Conservation (phyloP, 2,797 vertebrate genomes). For the Cephalopachus bancanus region DNA sequence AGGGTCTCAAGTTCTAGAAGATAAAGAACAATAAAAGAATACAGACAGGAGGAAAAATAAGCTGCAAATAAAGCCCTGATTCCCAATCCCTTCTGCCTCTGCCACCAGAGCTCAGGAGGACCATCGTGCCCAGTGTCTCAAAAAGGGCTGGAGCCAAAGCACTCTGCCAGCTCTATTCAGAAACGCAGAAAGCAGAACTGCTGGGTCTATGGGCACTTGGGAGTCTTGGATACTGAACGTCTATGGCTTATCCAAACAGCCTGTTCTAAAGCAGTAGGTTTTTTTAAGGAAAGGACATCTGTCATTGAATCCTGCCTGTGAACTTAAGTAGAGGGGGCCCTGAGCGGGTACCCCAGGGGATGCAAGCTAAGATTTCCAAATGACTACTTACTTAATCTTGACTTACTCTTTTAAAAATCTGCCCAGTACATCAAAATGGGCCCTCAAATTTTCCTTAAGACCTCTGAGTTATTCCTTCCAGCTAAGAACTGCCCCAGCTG, state of each 20-base stretch:
- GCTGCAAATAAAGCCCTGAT: neutral
- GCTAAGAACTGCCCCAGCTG: slow-evolving; percentile 90
- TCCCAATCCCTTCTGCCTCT: neutral
- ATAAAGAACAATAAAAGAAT: neutral
- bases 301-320: neutral
- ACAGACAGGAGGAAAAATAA: neutral
- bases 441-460: slow-evolving; percentile 88
- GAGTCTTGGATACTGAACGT: neutral
- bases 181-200: neutral
- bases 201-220: neutral
- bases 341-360: too few species aligned
- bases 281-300: neutral
- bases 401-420: slow-evolving; percentile 89
- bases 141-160: neutral
- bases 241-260: neutral
- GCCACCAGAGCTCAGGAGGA: neutral
- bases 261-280: neutral
- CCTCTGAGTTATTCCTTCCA: slow-evolving; percentile 92
- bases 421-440: slow-evolving; percentile 88
- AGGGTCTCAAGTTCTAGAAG: neutral
- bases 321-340: neutral
- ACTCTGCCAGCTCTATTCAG: neutral
- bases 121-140: neutral
- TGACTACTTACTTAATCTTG: slow-evolving; percentile 93
- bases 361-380: slow-evolving; percentile 84